A percentile compares a stretch with the other conserved stretches of the same genome.
Conservation (phyloP, 2,888 invertebrate genomes). For the Pherbina coryleti region DNA sequence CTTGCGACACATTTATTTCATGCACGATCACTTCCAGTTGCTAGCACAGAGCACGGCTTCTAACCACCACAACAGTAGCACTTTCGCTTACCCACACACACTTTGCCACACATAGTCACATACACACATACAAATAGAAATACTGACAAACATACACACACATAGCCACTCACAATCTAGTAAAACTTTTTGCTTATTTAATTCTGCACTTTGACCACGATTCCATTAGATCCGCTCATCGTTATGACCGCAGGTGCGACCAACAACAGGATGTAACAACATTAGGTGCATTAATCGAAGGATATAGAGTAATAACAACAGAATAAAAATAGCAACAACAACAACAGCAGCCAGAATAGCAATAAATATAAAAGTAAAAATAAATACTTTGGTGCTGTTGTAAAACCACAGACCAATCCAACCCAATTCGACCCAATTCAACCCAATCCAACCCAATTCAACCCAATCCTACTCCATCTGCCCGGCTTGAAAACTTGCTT, state of each 20-base stretch:
- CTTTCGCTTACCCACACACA: background rate
- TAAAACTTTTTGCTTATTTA: background rate
- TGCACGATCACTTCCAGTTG: too few relatives aligned
- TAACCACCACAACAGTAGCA: too few relatives aligned
- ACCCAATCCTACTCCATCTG: too few relatives aligned
- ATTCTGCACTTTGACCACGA: conserved; percentile 12
- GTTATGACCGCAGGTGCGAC: conserved; percentile 13
- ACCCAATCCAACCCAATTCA: too few relatives aligned
- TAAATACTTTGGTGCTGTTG: background rate
- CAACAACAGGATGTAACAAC: background rate
- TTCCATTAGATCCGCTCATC: conserved; percentile 17
- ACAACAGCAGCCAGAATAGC: background rate
- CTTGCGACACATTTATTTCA: too few relatives aligned
- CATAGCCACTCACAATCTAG: background rate
- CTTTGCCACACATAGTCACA: too few relatives aligned
- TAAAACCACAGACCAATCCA: background rate
- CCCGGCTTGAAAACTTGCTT: background rate
- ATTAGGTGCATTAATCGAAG: background rate
- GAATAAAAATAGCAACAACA: background rate
- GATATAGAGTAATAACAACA: background rate
- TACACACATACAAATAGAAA: background rate
- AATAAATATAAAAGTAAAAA: background rate
- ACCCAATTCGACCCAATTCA: background rate
- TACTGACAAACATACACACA: background rate
- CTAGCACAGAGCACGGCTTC: too few relatives aligned